phyloP scores from a whole-genome alignment of 2,797 vertebrate species.

The Artibeus jamaicensis region DNA sequence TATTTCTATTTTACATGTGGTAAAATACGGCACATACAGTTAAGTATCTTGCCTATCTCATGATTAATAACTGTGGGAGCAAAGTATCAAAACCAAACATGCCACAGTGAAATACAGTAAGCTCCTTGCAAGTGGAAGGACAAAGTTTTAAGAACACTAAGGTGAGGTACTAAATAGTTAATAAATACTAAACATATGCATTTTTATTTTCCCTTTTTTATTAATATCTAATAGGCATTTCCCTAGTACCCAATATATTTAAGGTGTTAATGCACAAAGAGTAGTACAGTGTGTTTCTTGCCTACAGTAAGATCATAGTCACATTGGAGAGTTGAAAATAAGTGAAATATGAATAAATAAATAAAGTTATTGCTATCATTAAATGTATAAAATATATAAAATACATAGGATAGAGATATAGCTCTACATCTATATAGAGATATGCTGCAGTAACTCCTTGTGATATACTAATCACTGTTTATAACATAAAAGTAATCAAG shows the following conservation, averaged over 20 bases:
- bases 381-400: neutral
- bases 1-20: neutral
- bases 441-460: neutral
- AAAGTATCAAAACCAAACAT: neutral
- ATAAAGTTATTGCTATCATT: neutral
- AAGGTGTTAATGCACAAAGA: neutral
- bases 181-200: neutral
- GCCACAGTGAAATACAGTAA: neutral
- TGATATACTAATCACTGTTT: neutral
- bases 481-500: neutral
- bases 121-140: neutral
- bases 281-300: neutral
- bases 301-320: neutral
- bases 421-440: neutral
- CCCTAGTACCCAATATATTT: neutral
- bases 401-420: neutral
- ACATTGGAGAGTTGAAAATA: neutral
- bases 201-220: neutral
- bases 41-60: neutral
- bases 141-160: neutral
- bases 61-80: neutral
- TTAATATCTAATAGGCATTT: neutral
- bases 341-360: neutral
- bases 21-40: neutral
- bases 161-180: neutral